Evolutionary conservation across 2,797 vertebrate genomes (phyloP), one percentile per base, ranked within the genome.

Genomic region (Labeo calbasu): DNA sequence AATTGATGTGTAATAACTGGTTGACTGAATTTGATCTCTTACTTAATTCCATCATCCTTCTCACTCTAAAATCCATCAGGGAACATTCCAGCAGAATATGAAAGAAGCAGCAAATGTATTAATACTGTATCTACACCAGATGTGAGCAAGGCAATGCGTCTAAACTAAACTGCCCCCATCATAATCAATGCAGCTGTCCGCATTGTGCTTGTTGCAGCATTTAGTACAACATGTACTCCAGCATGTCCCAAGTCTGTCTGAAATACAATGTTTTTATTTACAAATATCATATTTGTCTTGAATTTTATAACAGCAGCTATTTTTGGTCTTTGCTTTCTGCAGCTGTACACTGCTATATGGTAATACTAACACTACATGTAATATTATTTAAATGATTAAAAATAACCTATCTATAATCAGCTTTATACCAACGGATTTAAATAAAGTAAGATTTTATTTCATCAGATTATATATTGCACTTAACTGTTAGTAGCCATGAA

Each of bases 391-490:
- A 55, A 21, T 21, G 11, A 1, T 40, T 75, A 55, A 75, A 55
- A 55, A 55, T 40, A 75, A n/a, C 51, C 28, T 28, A 4, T 55
- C 5, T 28, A n/a, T 75, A 36, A 40, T 55, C 72, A 55, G 72
- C 51, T 75, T 75, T 55, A 55, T 7, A n/a, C 19, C 28, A n/a
- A 21, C 9, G 51, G 51, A 55, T 75, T 75, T 36, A 75, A 75
- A 75, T 75, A 55, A 75, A 75, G 51, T 36, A n/a, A 0, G 17
- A 4, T 55, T 75, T 9, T 55, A 75, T 75, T 40, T 32, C 51
- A 55, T n/a, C 28, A 36, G 72, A 75, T 75, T 75, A 75, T 75
- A 36, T 36, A 46, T 9, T 75, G 19, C 72, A 75, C 6, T 55
- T 55, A 36, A 36, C 50, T 21, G 2, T 11, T 40, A 32, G 4